Evolutionary conservation across 2,797 vertebrate genomes (phyloP).

Genomic region (Enteromius thamalakanensis): DNA sequence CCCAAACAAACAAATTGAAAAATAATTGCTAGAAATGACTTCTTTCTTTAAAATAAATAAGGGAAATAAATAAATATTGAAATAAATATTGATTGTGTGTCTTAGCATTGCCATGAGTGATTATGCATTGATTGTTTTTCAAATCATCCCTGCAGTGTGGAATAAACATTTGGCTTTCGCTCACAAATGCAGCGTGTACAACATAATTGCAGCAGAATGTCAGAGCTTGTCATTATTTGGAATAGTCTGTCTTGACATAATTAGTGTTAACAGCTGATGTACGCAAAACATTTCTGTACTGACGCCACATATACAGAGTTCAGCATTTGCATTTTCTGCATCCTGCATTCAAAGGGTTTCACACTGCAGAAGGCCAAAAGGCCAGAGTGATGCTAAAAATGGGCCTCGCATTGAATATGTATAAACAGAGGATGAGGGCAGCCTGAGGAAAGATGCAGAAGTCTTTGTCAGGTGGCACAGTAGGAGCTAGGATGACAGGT

Average conservation of each 20-base stretch:
- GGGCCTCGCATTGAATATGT: constrained; percentile 72
- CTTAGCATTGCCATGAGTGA: constrained; percentile 38
- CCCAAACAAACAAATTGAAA: constrained; percentile 47
- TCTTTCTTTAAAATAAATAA: constrained; percentile 44
- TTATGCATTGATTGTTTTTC: constrained; percentile 44
- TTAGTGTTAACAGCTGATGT: constrained; percentile 25
- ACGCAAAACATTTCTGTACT: background rate
- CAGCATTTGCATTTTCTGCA: constrained; percentile 12
- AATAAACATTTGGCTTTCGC: constrained; percentile 40
- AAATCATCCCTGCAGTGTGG: constrained; percentile 11
- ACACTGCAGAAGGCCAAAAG: constrained; percentile 30
- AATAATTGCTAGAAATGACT: constrained; percentile 48
- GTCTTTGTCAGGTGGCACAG: constrained; percentile 62
- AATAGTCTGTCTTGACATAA: constrained; percentile 34
- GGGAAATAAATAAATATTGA: constrained; percentile 25
- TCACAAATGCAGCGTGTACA: too few relatives aligned
- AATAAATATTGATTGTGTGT: constrained; percentile 62
- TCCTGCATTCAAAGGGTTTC: constrained; percentile 3
- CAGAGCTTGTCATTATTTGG: constrained; percentile 6
- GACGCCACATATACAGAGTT: background rate
- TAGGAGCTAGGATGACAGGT: constrained; percentile 50
- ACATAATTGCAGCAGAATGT: constrained; percentile 34
- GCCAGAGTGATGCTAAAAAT: constrained; percentile 60
- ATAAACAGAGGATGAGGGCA: constrained; percentile 59
- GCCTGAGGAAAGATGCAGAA: constrained; percentile 67